Evolutionary conservation across 2,888 invertebrate species (phyloP).

Genomic region (Argynnis bischoffii): DNA sequence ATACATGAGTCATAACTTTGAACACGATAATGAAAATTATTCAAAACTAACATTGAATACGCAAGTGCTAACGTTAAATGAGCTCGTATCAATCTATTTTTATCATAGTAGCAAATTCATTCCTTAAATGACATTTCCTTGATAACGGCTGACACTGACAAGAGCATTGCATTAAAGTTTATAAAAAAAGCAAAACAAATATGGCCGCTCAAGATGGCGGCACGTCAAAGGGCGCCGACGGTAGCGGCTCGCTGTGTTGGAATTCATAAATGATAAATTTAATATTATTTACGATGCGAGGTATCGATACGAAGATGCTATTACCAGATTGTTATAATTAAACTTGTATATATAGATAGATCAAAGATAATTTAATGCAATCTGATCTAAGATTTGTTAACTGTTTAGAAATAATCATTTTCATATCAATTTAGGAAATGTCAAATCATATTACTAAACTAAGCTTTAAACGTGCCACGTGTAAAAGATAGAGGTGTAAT

Average conservation of each 20-base stretch:
- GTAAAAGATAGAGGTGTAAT: no score
- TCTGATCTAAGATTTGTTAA: conserved; percentile 20
- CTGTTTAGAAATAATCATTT: conserved; percentile 13
- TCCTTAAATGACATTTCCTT: conserved; percentile 44
- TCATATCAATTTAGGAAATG: neutral
- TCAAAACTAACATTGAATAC: conserved; percentile 3
- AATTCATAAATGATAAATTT: conserved; percentile 81
- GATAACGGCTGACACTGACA: conserved; percentile 73
- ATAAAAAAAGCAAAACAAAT: conserved; percentile 71
- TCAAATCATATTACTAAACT: neutral
- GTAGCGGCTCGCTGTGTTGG: conserved; percentile 71
- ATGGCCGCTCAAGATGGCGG: conserved; percentile 73
- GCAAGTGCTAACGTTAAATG: conserved; percentile 10
- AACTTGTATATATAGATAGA: conserved; percentile 9
- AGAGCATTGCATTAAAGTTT: conserved; percentile 71
- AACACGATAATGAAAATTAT: conserved; percentile 1
- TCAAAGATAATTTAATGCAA: conserved; percentile 3
- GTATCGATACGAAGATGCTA: conserved; percentile 58
- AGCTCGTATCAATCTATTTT: conserved; percentile 35
- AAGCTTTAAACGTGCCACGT: no score
- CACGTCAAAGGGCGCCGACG: conserved; percentile 72
- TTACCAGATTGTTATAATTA: conserved; percentile 39
- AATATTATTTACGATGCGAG: conserved; percentile 73
- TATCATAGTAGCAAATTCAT: conserved; percentile 48
- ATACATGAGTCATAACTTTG: neutral